A percentile compares a stretch with the other conserved stretches of the same genome.
phyloP scores from a whole-genome alignment of 2,888 invertebrate genomes.

The Andrena flavipes region DNA sequence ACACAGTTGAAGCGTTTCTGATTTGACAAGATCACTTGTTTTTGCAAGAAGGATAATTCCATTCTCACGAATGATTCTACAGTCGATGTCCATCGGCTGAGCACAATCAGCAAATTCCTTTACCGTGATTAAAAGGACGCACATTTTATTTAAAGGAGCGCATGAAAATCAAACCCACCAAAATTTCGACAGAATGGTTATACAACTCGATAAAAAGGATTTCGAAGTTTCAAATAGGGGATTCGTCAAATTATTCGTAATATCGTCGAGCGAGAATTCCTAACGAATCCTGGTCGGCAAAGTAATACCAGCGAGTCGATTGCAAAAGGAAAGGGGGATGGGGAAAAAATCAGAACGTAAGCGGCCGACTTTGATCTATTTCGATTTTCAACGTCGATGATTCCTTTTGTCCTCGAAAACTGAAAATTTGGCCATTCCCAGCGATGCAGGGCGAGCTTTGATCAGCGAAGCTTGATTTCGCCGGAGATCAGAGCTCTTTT shows the following conservation, averaged over 20 bases:
- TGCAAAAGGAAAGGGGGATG: not conserved
- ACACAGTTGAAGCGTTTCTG: too few species aligned
- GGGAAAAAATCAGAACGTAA: not conserved
- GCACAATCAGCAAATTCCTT: too few species aligned
- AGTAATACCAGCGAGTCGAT: conserved; percentile 4
- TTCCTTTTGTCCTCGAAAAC: conserved; percentile 48
- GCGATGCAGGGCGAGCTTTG: conserved; percentile 52
- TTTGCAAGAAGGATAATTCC: too few species aligned
- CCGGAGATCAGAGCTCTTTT: conserved; percentile 44
- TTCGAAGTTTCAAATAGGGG: not conserved
- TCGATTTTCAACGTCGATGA: conserved; percentile 53
- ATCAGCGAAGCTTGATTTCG: conserved; percentile 44
- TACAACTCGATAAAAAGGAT: not conserved
- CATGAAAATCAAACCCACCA: too few species aligned
- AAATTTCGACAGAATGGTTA: too few species aligned
- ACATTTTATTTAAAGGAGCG: too few species aligned
- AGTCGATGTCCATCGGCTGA: too few species aligned
- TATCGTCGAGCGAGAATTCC: not conserved
- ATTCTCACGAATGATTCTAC: too few species aligned
- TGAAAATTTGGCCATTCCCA: conserved; percentile 40
- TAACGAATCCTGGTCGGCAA: not conserved
- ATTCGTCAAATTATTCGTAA: not conserved
- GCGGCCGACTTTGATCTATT: conserved; percentile 47
- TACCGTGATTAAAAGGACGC: too few species aligned
- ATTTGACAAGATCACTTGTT: too few species aligned